Base-by-base conservation (phyloP, 1,140 invertebrate genomes). In the Vanessa tameamea region DNA sequence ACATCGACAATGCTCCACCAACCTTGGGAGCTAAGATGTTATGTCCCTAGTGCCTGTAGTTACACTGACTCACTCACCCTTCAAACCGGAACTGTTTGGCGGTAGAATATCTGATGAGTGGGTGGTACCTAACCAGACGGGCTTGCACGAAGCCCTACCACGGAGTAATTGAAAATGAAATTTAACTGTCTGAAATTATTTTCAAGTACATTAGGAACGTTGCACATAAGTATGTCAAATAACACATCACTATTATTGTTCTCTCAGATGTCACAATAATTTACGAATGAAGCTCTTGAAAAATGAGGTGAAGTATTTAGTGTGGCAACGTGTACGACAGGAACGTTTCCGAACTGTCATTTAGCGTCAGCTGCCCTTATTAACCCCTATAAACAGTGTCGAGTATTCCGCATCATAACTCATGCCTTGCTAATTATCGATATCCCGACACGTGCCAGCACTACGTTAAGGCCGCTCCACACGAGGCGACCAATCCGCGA, bases 351-450 rank as follows among this genome's bases (percentile, higher is more conserved):
- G 64, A 55, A 20, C 47, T 26, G 64, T 43, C 57, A 26, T 47
- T 47, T 26, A 50, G 8, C 68, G 69, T 63, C 85, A 87, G 82
- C 85, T 88, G 85, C 79, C 85, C 82, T 84, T 78, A 83, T 84
- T 86, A 83, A 86, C 85, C 86, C 73, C 80, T 66, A 82, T 82
- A 85, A 86, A 79, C 77, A 79, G 53, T 80, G 82, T 82, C 64
- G 77, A 68, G 76, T 81, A 78, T 66, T 50, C 69, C 65, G 64
- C 71, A 55, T 37, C 80, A 81, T 86, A 80, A 83, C 70, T 87
- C 84, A 86, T 66, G 82, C 77, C 69, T 64, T 64, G 76, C 83
- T 84, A 85, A 85, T 84, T 77, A 71, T 59, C 67, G 73, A 72
- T 69, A 75, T 59, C 67, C 48, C 1, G 61, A 59, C 66, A 79